A percentile compares a stretch with the other conserved stretches of the same genome.
Evolutionary conservation across 2,888 invertebrate genomes (phyloP).

Genomic region (Prenolepis imparis): DNA sequence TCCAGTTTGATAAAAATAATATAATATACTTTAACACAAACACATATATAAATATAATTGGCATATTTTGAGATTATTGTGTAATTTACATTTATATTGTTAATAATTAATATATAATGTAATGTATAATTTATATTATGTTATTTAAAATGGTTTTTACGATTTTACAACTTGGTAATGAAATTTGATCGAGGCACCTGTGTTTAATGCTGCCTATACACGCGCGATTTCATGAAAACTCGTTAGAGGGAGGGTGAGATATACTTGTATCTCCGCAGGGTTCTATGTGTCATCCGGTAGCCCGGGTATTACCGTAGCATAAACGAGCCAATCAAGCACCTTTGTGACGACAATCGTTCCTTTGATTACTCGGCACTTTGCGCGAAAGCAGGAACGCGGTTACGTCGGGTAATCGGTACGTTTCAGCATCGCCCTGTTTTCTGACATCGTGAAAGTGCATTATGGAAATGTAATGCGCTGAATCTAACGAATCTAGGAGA

Average conservation of each 20-base stretch:
- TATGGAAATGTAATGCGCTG: constrained; percentile 18
- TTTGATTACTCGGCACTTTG: constrained; percentile 81
- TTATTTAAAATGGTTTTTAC: background rate
- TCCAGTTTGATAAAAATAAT: constrained; percentile 9
- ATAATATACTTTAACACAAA: background rate
- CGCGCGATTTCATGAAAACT: constrained; percentile 61
- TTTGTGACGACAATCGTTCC: constrained; percentile 82
- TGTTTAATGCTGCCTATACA: constrained; percentile 28
- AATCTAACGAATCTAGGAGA: background rate
- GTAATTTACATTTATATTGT: too few species aligned
- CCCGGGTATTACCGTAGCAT: constrained; percentile 75
- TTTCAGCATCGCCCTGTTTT: constrained; percentile 19
- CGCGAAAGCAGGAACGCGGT: constrained; percentile 73
- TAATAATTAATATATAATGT: too few species aligned
- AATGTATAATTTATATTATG: background rate
- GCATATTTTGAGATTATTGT: background rate
- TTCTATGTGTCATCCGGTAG: constrained; percentile 46
- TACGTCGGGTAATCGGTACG: constrained; percentile 54
- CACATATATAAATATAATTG: background rate
- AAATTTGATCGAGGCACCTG: background rate
- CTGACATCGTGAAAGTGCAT: background rate
- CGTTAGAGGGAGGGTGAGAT: constrained; percentile 57
- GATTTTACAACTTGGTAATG: background rate
- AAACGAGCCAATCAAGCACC: constrained; percentile 84
- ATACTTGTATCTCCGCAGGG: constrained; percentile 48